A percentile compares a stretch with the other conserved stretches of the same genome.
Evolutionary conservation across 1,140 invertebrate species (phyloP).

Genomic region (Calephelis nemesis): DNA sequence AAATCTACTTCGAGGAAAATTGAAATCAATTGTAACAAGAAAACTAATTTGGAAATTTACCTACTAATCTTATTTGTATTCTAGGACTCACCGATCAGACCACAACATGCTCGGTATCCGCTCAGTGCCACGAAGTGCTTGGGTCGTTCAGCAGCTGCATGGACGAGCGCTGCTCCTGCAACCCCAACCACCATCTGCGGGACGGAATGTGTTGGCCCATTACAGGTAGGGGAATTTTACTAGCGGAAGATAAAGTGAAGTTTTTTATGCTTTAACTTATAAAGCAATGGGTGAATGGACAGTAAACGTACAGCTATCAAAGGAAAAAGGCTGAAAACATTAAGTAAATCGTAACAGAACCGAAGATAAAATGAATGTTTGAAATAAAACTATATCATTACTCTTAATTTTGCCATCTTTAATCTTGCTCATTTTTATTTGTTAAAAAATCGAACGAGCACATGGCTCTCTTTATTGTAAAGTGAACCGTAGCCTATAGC

Average conservation of each 20-base stretch:
- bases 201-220: constrained; percentile 51
- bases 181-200: constrained; percentile 36
- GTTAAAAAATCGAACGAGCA: no score
- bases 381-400: not conserved
- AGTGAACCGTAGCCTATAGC: no score
- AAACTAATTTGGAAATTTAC: no score
- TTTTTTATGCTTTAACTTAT: no score
- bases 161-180: constrained; percentile 38
- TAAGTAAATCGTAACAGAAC: not conserved
- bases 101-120: constrained; percentile 33
- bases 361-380: not conserved
- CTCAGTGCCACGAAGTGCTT: constrained; percentile 38
- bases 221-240: constrained; percentile 34
- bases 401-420: no score
- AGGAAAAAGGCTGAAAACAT: no score
- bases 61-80: not conserved
- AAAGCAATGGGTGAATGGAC: no score
- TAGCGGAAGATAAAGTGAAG: no score
- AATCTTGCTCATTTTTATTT: not conserved
- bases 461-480: no score
- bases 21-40: no score
- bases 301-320: no score
- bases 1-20: no score
- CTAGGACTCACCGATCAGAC: constrained; percentile 32
- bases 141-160: constrained; percentile 37